Percentiles rank a stretch among this genome's conserved stretches.
Evolutionary conservation across 2,797 vertebrate species (phyloP).

Genomic region (Chelmon rostratus): DNA sequence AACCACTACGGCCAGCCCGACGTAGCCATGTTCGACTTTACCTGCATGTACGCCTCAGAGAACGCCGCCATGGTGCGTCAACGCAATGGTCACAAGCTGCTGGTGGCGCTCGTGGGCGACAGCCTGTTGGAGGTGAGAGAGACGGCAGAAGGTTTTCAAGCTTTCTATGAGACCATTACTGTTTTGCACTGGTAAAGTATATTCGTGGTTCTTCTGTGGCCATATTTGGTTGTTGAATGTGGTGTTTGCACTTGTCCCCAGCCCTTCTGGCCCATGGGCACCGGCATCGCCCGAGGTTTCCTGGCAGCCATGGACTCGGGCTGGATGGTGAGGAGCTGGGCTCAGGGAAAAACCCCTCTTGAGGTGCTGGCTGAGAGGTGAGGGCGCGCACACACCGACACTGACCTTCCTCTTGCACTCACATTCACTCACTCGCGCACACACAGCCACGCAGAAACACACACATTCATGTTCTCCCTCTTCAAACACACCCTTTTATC

Average conservation of each 20-base stretch:
- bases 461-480: conserved; percentile 26
- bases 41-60: conserved; percentile 98
- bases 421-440: conserved; percentile 9
- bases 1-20: conserved; percentile 99
- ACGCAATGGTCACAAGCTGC: conserved; percentile 90
- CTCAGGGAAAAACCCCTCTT: conserved; percentile 91
- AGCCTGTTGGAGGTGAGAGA: conserved; percentile 94
- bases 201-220: conserved; percentile 11
- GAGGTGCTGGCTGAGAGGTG: conserved; percentile 98
- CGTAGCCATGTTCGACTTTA: conserved; percentile 99
- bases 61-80: conserved; percentile 96
- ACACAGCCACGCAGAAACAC: conserved; percentile 6
- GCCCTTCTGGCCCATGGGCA: conserved; percentile 99
- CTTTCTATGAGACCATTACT: too few relatives aligned
- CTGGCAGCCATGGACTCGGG: conserved; percentile 97
- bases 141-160: not conserved
- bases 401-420: not conserved
- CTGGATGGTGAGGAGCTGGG: conserved; percentile 99
- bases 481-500: conserved; percentile 74
- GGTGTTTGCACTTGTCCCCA: conserved; percentile 54
- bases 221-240: conserved; percentile 66
- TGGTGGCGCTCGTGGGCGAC: conserved; percentile 96
- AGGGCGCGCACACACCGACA: conserved; percentile 50
- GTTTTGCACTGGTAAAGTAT: not conserved
- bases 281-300: conserved; percentile 97